These are phyloP conservation scores for Lasius fuliginosus DNA, from an alignment of 2,888 invertebrate genomes.

Conservation along the genomic window DNA sequence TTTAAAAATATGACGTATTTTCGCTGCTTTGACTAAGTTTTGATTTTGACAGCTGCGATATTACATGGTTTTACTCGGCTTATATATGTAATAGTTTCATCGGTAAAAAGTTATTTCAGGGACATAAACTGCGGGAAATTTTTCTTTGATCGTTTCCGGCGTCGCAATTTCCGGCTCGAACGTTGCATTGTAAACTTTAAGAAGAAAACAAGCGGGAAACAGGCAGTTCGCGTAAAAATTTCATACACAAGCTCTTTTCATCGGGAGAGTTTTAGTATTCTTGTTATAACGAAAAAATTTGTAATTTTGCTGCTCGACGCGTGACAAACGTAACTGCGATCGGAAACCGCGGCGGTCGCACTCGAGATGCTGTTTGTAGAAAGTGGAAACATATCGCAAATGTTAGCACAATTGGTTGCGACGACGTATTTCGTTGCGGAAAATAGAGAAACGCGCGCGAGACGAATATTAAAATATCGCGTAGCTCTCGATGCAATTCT, in stretches of 20 bases:
- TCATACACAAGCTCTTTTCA: conserved; percentile 17
- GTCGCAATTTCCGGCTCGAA: conserved; percentile 36
- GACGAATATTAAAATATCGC: conserved; percentile 35
- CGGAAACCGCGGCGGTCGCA: background rate
- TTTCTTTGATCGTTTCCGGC: conserved; percentile 29
- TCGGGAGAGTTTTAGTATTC: conserved; percentile 10
- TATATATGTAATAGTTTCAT: conserved; percentile 4
- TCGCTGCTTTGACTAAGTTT: conserved; percentile 11
- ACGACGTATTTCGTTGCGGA: conserved; percentile 41
- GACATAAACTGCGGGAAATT: conserved; percentile 22
- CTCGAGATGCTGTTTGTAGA: conserved; percentile 49
- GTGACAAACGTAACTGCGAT: conserved; percentile 23
- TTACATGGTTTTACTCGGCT: conserved; percentile 7
- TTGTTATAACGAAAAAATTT: conserved; percentile 21
- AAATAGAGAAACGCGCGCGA: conserved; percentile 43
- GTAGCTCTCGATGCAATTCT: conserved; percentile 29
- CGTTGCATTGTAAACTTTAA: background rate
- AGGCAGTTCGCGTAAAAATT: conserved; percentile 32
- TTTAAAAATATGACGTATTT: background rate
- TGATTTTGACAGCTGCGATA: conserved; percentile 26
- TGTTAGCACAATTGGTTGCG: conserved; percentile 54
- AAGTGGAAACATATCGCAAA: conserved; percentile 51
- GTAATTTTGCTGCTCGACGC: conserved; percentile 30
- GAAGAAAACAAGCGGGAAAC: conserved; percentile 31
- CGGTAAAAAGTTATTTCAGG: conserved; percentile 35